Evolutionary conservation across 2,797 vertebrate species (phyloP).

Genomic region (Podarcis lilfordi): DNA sequence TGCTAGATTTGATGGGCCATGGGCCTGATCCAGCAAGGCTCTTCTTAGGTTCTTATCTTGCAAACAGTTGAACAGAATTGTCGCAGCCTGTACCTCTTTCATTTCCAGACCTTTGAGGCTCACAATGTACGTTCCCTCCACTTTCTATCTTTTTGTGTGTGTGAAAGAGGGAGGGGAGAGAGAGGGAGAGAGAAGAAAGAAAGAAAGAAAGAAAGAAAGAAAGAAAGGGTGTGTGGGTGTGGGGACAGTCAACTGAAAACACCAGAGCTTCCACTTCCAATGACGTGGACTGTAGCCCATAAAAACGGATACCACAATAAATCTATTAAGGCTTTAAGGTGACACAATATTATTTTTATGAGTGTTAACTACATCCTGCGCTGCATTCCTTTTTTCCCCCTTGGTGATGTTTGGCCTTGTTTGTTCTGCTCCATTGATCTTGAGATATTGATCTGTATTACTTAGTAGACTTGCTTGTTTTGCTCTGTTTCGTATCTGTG

Average conservation of each 20-base stretch:
- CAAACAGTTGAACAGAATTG: background rate
- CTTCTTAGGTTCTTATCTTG: too few species aligned
- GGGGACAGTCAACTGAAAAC: background rate
- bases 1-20: too few species aligned
- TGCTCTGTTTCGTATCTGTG: background rate
- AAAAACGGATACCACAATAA: background rate
- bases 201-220: background rate
- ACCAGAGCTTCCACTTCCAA: background rate
- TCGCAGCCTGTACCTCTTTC: background rate
- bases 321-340: background rate
- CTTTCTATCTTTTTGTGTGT: background rate
- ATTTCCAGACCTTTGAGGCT: background rate
- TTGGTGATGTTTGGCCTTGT: background rate
- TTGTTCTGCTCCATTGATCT: background rate
- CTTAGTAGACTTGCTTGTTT: background rate
- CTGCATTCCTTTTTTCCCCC: background rate
- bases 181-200: background rate
- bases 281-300: background rate
- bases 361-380: background rate
- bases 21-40: too few species aligned
- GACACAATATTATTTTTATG: background rate
- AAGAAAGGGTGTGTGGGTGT: background rate
- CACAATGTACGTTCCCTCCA: background rate
- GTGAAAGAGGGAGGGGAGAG: background rate
- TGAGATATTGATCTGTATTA: background rate